Base-by-base conservation (phyloP, 1,140 invertebrate genomes). In the Ectropis grisescens region DNA sequence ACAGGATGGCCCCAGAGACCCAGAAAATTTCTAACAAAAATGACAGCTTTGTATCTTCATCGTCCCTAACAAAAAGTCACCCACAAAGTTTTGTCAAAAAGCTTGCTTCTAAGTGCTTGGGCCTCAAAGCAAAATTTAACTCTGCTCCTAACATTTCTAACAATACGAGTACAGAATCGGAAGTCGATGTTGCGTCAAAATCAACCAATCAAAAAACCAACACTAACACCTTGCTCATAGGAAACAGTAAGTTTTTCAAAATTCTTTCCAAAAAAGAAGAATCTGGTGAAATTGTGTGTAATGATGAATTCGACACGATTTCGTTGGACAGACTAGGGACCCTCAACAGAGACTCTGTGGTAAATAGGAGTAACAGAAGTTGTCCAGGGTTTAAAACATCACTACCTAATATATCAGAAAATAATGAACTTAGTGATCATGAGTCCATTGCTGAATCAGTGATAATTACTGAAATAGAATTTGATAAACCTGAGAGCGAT, bases 81-180 rank as follows among this genome's bases (percentile, higher is more conserved):
- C 48, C 62, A 52, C 64, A 74, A 47, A 81, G 71, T 76, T 78
- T 81, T 56, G 76, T 81, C 24, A 72, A 78, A 70, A 81, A 72
- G 69, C 74, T 83, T 72, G 75, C 79, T 60, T 79, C 78, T n/a
- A 83, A 82, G 58, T 82, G 75, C 74, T 79, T 83, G 58, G 78
- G 80, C 44, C 47, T 79, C 26, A 82, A 76, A 62, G 58, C 69
- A 29, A 82, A 76, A 43, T 81, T 78, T 46, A 76, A 71, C 47
- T 81, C 79, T 44, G 70, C 74, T 53, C 75, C 80, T 66, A 75
- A 82, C 47, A 71, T 82, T 47, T 70, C 72, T 69, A 78, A 81
- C 52, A 62, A 31, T 36, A 30, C 47, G 27, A 54, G 49, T 30
- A 44, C 58, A 46, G 67, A 74, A 47, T 45, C 61, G 49, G 66